Percentiles rank a stretch among this genome's conserved stretches.
These are phyloP conservation scores for Pteropus alecto DNA, from an alignment of 2,113 vertebrate genomes.

Conservation along the genomic window DNA sequence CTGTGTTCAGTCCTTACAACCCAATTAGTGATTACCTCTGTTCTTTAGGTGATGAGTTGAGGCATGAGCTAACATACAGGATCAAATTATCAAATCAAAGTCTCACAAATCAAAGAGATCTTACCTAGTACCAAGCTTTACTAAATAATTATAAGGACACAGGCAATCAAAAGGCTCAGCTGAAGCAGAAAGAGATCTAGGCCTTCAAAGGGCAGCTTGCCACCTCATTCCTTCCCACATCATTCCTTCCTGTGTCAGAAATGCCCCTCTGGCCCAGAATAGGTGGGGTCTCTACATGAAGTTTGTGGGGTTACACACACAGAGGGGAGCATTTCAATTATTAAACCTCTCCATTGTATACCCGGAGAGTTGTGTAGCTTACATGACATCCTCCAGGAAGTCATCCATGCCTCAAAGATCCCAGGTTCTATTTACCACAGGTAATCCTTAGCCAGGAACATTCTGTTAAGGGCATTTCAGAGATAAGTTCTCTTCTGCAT, in stretches of 20 bases:
- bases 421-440: not conserved
- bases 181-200: not conserved
- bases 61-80: not conserved
- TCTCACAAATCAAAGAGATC: not conserved
- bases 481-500: conserved; percentile 10
- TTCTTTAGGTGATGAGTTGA: conserved; percentile 20
- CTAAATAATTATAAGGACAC: conserved; percentile 18
- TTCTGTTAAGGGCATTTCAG: conserved; percentile 28
- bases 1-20: not conserved
- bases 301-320: not conserved
- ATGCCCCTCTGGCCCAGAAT: not conserved
- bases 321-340: not conserved
- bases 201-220: not conserved
- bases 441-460: conserved; percentile 6
- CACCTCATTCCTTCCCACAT: not conserved
- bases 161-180: conserved; percentile 12
- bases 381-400: not conserved
- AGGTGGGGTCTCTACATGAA: not conserved
- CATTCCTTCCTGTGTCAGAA: not conserved
- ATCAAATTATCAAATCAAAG: not conserved
- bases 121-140: conserved; percentile 32
- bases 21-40: conserved; percentile 17
- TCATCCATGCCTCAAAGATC: not conserved
- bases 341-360: not conserved
- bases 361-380: not conserved